Percentiles rank a stretch among this genome's conserved stretches.
Evolutionary conservation across 1,140 invertebrate genomes (phyloP).

Genomic region (Holcopasites calliopsidis): DNA sequence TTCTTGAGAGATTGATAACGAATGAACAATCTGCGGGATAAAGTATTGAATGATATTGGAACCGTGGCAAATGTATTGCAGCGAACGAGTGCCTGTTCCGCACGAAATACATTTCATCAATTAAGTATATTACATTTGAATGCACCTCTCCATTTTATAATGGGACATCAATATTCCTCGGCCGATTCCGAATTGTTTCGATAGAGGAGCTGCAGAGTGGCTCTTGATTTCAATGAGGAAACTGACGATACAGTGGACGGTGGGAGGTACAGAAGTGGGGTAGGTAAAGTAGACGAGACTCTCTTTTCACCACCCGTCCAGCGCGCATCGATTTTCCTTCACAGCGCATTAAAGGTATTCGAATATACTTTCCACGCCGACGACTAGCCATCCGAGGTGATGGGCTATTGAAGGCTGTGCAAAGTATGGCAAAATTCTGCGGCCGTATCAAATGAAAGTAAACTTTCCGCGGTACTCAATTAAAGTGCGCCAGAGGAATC

Average conservation of each 20-base stretch:
- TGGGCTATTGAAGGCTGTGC: slow-evolving; percentile 68
- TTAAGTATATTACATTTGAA: neutral
- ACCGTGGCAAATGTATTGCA: neutral
- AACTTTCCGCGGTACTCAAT: slow-evolving; percentile 58
- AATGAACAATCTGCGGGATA: too few relatives aligned
- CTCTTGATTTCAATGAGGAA: slow-evolving; percentile 48
- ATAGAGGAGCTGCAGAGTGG: slow-evolving; percentile 30
- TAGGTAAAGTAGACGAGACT: neutral
- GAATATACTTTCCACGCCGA: slow-evolving; percentile 70
- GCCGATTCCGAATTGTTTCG: slow-evolving; percentile 21
- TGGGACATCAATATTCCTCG: neutral
- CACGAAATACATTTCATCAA: neutral
- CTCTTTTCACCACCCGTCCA: slow-evolving; percentile 31
- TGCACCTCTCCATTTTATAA: neutral
- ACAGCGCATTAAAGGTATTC: slow-evolving; percentile 61
- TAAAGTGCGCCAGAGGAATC: slow-evolving; percentile 44
- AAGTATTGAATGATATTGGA: neutral
- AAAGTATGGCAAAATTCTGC: slow-evolving; percentile 66
- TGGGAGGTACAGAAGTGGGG: neutral
- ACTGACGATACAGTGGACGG: slow-evolving; percentile 19
- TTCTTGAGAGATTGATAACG: too few relatives aligned
- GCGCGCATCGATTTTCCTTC: slow-evolving; percentile 64
- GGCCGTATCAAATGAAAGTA: slow-evolving; percentile 59
- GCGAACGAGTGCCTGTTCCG: neutral
- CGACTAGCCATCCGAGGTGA: slow-evolving; percentile 68